These are phyloP conservation scores for Caenorhabditis becei DNA, from an alignment of 2,888 invertebrate species.

Conservation along the genomic window DNA sequence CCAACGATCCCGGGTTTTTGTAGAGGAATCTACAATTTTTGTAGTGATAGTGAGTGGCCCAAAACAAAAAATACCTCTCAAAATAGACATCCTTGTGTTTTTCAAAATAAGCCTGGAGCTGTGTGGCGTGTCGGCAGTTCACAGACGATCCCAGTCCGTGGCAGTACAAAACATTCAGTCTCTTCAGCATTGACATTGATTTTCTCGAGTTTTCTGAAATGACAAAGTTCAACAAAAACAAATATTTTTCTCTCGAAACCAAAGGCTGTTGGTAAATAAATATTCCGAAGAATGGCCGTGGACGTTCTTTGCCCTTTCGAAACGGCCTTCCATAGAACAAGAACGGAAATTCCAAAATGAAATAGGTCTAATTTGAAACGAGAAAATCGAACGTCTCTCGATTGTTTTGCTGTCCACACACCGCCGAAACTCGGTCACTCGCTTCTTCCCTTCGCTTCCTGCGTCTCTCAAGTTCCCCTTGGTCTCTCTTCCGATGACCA, in stretches of 20 bases:
- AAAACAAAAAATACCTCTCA: conserved; percentile 40
- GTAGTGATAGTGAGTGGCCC: too few species aligned
- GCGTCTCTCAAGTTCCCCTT: conserved; percentile 13
- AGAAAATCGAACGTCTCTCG: conserved; percentile 1
- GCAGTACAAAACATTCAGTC: conserved; percentile 63
- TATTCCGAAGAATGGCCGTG: neutral
- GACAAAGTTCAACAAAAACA: too few species aligned
- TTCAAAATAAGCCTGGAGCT: conserved; percentile 52
- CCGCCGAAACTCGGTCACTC: conserved; percentile 25
- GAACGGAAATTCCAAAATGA: neutral
- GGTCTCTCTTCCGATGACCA: conserved; percentile 10
- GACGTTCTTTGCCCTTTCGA: neutral
- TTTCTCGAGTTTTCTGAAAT: neutral
- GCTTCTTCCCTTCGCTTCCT: conserved; percentile 5
- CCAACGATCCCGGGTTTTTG: conserved; percentile 63
- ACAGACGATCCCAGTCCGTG: conserved; percentile 70
- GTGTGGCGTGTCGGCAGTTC: conserved; percentile 63
- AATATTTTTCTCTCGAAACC: too few species aligned
- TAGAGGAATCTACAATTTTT: conserved; percentile 50
- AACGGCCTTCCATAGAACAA: neutral
- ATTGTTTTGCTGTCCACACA: conserved; percentile 20
- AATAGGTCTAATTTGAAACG: neutral
- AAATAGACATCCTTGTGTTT: conserved; percentile 58
- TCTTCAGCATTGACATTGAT: conserved; percentile 27
- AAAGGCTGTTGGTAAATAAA: too few species aligned